Evolutionary conservation across 2,888 invertebrate genomes (phyloP).

Genomic region (Zeuzera pyrina): DNA sequence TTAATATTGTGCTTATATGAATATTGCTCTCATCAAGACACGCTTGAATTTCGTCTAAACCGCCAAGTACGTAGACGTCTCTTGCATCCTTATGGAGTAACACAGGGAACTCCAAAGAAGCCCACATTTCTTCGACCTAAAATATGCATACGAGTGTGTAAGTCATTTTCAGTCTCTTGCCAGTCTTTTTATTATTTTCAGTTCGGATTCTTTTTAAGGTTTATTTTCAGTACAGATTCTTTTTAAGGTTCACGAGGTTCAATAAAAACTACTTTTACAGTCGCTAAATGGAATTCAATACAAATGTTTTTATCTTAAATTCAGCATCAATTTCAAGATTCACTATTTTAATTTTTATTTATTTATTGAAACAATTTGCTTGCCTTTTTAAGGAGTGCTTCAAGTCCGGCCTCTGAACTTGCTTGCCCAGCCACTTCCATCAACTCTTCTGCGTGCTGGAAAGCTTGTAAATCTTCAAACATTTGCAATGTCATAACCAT

Average conservation of each 20-base stretch:
- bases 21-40: slow-evolving; percentile 90
- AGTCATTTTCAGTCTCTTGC: too few relatives aligned
- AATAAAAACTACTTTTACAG: too few relatives aligned
- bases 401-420: slow-evolving; percentile 88
- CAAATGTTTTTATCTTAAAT: too few relatives aligned
- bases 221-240: too few relatives aligned
- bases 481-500: slow-evolving; percentile 76
- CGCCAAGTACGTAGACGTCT: slow-evolving; percentile 88
- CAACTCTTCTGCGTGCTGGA: slow-evolving; percentile 80
- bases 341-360: not conserved
- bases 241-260: too few relatives aligned
- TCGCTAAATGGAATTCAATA: too few relatives aligned
- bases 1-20: slow-evolving; percentile 88
- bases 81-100: slow-evolving; percentile 85
- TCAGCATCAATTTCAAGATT: too few relatives aligned
- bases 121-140: slow-evolving; percentile 89
- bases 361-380: not conserved
- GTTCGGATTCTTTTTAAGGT: too few relatives aligned
- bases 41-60: slow-evolving; percentile 87
- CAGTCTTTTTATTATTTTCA: too few relatives aligned
- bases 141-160: too few relatives aligned
- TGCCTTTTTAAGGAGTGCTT: slow-evolving; percentile 82
- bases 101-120: slow-evolving; percentile 83
- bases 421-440: slow-evolving; percentile 92
- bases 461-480: slow-evolving; percentile 82